These are phyloP conservation scores for Oxyruncus cristatus DNA, from an alignment of 2,113 vertebrate genomes.

Conservation along the genomic window DNA sequence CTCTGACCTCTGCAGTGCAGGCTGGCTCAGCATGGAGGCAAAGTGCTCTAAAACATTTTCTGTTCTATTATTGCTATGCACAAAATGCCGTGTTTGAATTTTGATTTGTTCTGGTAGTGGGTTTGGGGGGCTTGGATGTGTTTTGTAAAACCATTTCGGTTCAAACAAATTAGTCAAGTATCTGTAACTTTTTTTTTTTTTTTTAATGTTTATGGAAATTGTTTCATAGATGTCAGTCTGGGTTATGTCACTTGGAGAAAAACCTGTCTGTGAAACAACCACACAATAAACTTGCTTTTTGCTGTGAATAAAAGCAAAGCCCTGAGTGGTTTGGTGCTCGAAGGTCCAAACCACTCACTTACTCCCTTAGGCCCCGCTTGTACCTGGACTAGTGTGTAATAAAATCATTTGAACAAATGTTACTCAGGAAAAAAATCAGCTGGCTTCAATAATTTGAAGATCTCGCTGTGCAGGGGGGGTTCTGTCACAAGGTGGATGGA, in stretches of 20 bases:
- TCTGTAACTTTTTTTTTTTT: conserved; percentile 62
- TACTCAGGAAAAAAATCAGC: not conserved
- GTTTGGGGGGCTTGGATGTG: not conserved
- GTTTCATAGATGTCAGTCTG: conserved; percentile 20
- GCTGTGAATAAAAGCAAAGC: conserved; percentile 71
- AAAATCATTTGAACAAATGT: not conserved
- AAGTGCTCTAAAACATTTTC: not conserved
- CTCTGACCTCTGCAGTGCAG: too few species aligned
- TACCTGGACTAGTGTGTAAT: conserved; percentile 27
- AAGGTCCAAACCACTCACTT: conserved; percentile 10
- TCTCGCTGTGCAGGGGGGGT: not conserved
- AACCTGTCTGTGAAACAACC: conserved; percentile 65
- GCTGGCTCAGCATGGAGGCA: not conserved
- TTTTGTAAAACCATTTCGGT: not conserved
- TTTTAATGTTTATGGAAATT: conserved; percentile 47
- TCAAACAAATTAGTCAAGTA: not conserved
- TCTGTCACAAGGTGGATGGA: not conserved
- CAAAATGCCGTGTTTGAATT: not conserved
- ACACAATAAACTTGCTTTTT: conserved; percentile 76
- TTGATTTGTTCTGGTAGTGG: not conserved
- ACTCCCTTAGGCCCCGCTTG: conserved; percentile 70
- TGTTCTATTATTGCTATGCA: not conserved
- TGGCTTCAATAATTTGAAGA: not conserved
- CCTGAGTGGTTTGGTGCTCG: conserved; percentile 51
- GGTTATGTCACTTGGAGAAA: conserved; percentile 70